phyloP scores from a whole-genome alignment of 2,113 vertebrate genomes.

The Psettodes erumei region DNA sequence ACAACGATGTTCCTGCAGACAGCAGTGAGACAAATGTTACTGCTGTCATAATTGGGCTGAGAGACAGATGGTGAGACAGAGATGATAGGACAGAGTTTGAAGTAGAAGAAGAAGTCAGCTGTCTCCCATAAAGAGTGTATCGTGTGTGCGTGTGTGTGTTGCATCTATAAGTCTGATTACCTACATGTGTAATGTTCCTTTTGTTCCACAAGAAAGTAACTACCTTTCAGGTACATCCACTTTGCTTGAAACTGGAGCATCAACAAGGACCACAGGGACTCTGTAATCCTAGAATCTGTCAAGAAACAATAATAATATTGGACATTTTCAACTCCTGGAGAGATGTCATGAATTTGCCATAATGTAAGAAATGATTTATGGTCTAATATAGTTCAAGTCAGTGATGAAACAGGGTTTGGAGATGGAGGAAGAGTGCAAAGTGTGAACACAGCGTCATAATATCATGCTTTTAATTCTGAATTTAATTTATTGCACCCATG shows the following conservation, averaged over 20 bases:
- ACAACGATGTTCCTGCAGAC: slow-evolving; percentile 54
- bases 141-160: slow-evolving; percentile 26
- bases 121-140: slow-evolving; percentile 29
- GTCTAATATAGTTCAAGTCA: slow-evolving; percentile 11
- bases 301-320: slow-evolving; percentile 20
- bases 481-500: background rate
- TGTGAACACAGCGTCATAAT: slow-evolving; percentile 11
- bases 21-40: slow-evolving; percentile 33
- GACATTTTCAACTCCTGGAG: slow-evolving; percentile 7
- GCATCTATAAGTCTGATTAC: slow-evolving; percentile 32
- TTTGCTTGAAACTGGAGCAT: slow-evolving; percentile 42
- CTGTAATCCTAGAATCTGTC: slow-evolving; percentile 31
- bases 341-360: slow-evolving; percentile 35
- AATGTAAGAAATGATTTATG: slow-evolving; percentile 46
- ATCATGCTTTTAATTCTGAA: background rate
- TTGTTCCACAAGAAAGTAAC: slow-evolving; percentile 24
- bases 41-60: slow-evolving; percentile 66
- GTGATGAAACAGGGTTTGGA: background rate
- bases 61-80: slow-evolving; percentile 69
- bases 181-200: background rate
- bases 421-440: background rate
- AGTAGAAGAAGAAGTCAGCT: slow-evolving; percentile 47
- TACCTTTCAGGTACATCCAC: slow-evolving; percentile 46
- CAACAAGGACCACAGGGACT: slow-evolving; percentile 7
- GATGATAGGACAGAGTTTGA: slow-evolving; percentile 53